Evolutionary conservation across 2,888 invertebrate genomes (phyloP).

Genomic region (Drosophila quinaria): DNA sequence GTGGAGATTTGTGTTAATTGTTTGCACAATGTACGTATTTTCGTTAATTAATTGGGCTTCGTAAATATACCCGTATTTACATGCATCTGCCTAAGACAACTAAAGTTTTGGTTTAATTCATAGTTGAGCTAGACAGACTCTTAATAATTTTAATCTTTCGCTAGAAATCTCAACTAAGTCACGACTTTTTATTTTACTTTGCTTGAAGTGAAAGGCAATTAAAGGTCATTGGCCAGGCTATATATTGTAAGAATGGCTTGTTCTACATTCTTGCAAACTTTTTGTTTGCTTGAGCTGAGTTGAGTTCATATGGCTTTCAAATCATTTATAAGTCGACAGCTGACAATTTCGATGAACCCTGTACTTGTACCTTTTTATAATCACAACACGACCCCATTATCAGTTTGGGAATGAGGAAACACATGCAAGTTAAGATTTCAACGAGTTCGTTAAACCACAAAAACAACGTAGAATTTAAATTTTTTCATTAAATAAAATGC

Average conservation of each 20-base stretch:
- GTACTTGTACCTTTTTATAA: slow-evolving; percentile 32
- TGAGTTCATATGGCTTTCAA: slow-evolving; percentile 11
- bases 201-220: slow-evolving; percentile 66
- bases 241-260: slow-evolving; percentile 32
- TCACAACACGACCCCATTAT: slow-evolving; percentile 37
- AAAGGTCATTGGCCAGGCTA: slow-evolving; percentile 57
- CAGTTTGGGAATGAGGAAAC: slow-evolving; percentile 38
- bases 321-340: slow-evolving; percentile 24
- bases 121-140: slow-evolving; percentile 1
- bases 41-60: slow-evolving; percentile 20
- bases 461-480: neutral
- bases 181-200: slow-evolving; percentile 34
- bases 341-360: slow-evolving; percentile 6
- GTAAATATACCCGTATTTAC: slow-evolving; percentile 4
- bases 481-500: slow-evolving; percentile 30
- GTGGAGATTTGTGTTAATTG: slow-evolving; percentile 19
- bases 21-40: slow-evolving; percentile 6
- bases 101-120: neutral
- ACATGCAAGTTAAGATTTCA: slow-evolving; percentile 31
- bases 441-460: slow-evolving; percentile 65
- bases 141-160: slow-evolving; percentile 33
- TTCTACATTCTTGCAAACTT: slow-evolving; percentile 31
- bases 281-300: slow-evolving; percentile 1
- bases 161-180: slow-evolving; percentile 30
- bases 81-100: slow-evolving; percentile 9